Evolutionary conservation across 2,888 invertebrate genomes (phyloP), one percentile per base, ranked within the genome.

Genomic region (Pachliopta kotzebuea): DNA sequence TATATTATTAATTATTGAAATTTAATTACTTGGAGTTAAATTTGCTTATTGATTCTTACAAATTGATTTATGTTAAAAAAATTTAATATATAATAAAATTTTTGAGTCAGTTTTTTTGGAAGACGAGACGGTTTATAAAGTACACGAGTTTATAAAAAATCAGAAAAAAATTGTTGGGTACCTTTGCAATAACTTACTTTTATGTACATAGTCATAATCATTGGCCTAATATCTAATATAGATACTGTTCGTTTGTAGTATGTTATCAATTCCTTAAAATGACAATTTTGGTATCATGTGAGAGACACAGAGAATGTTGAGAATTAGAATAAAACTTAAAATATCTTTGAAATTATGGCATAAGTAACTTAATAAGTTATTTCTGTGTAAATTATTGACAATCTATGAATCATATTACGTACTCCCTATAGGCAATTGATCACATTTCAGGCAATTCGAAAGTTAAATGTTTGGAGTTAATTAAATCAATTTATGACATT

Each of bases 401-500:
- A 57, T 57, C 52, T n/a, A 53, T 42, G 49, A 49, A 49, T 49
- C 31, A 26, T 64, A 63, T 69, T 69, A 74, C 78, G 79, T 73
- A 75, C 85, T 87, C 87, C 86, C 88, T 88, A 90, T 86, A 87
- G 79, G 83, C 85, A 88, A 86, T 91, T 91, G 90, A 84, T 91
- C 90, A 90, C 90, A 73, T 78, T 86, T 90, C 90, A 91, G 90
- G 86, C 90, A 86, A 81, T 85, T 84, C 78, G 83, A 75, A 75
- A 74, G 21, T 42, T 45, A 23, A 50, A 26, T 55, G 18, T 21
- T 21, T 49, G 45, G 37, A 37, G 49, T 21, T 31, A 31, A 23
- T 50, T 31, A 21, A 64, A 60, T n/a, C 50, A 50, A 56, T 60
- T 56, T 50, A n/a, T n/a, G n/a, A 54, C 29, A 49, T 50, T 42